Evolutionary conservation across 2,113 vertebrate species (phyloP).

Genomic region (Alligator mississippiensis): DNA sequence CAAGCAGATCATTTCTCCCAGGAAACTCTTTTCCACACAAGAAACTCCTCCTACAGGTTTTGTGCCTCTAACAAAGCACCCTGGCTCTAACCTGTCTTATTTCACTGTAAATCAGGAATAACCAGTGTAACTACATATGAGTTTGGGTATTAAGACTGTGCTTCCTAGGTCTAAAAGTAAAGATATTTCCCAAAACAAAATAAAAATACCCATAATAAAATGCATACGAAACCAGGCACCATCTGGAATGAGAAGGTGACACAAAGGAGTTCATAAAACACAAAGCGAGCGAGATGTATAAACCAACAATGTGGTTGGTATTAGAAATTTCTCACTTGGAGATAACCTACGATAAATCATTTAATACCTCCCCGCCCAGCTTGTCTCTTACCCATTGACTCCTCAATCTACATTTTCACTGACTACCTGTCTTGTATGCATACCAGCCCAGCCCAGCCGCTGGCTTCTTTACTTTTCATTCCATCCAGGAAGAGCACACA

Average conservation of each 20-base stretch:
- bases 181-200: neutral
- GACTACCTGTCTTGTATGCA: too few species aligned
- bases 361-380: neutral
- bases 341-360: conserved; percentile 53
- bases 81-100: neutral
- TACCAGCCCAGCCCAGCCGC: too few species aligned
- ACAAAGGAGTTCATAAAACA: conserved; percentile 45
- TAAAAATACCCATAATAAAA: neutral
- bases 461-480: too few species aligned
- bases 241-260: conserved; percentile 39
- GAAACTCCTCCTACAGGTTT: conserved; percentile 5
- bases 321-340: conserved; percentile 55
- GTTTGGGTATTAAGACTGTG: conserved; percentile 7
- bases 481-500: too few species aligned
- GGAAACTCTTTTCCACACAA: conserved; percentile 5
- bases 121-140: neutral
- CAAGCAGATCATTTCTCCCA: conserved; percentile 45
- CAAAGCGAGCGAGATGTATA: conserved; percentile 62
- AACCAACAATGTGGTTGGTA: neutral
- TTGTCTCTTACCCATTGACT: too few species aligned
- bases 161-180: neutral
- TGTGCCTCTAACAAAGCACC: conserved; percentile 18
- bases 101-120: conserved; percentile 4
- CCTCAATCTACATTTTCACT: too few species aligned
- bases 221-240: conserved; percentile 17